These are phyloP conservation scores for Encarsia formosa DNA, from an alignment of 2,888 invertebrate genomes.

Conservation along the genomic window DNA sequence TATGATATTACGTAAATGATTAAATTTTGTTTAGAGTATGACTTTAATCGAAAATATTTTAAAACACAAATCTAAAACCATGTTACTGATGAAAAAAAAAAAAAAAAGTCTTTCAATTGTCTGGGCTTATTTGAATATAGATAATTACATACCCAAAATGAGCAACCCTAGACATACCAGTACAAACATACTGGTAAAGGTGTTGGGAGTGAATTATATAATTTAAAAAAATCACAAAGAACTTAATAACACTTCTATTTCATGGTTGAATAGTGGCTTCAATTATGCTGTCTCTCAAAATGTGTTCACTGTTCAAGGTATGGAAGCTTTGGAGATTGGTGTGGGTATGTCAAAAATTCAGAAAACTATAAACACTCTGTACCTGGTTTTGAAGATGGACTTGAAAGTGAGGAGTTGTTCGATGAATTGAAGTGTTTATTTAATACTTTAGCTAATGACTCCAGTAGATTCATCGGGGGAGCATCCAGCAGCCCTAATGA, in stretches of 20 bases:
- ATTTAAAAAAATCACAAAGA: slow-evolving; percentile 22
- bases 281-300: slow-evolving; percentile 27
- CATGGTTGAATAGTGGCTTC: slow-evolving; percentile 25
- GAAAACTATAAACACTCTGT: slow-evolving; percentile 24
- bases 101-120: no score
- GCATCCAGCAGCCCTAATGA: slow-evolving; percentile 19
- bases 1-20: no score
- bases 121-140: no score
- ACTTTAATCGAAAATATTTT: no score
- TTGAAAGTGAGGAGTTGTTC: slow-evolving; percentile 21
- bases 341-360: slow-evolving; percentile 18
- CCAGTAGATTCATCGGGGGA: slow-evolving; percentile 8
- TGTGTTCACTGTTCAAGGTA: slow-evolving; percentile 7
- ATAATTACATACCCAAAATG: no score
- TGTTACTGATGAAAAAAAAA: no score
- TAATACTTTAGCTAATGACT: slow-evolving; percentile 17
- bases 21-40: no score
- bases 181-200: slow-evolving; percentile 32
- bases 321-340: slow-evolving; percentile 29
- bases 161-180: no score
- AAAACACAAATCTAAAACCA: no score
- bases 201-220: slow-evolving; percentile 24
- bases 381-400: slow-evolving; percentile 21
- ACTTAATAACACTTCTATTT: slow-evolving; percentile 17
- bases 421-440: slow-evolving; percentile 26